Percentiles rank a stretch among this genome's conserved stretches.
Conservation (phyloP, 2,888 invertebrate species). For the Apamea anceps region DNA sequence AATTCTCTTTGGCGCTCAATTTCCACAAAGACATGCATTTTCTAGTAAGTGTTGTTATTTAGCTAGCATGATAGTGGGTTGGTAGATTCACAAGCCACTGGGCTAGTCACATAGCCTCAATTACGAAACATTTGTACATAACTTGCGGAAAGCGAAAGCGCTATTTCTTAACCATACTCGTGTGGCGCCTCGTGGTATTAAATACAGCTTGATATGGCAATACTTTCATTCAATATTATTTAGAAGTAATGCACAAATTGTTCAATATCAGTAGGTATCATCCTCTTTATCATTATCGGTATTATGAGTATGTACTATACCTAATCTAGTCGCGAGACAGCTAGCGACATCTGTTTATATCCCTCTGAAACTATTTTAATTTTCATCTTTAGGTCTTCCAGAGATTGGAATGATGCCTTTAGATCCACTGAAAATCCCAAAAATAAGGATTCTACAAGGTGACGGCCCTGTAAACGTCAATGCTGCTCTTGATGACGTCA, state of each 20-base stretch:
- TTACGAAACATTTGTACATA: constrained; percentile 88
- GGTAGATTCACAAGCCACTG: constrained; percentile 79
- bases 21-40: constrained; percentile 20
- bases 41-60: constrained; percentile 49
- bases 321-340: background rate
- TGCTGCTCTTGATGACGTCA: constrained; percentile 92
- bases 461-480: constrained; percentile 93
- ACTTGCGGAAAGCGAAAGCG: constrained; percentile 89
- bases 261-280: background rate
- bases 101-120: constrained; percentile 86
- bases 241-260: constrained; percentile 2
- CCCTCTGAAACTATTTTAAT: constrained; percentile 1
- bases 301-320: background rate
- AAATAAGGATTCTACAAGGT: constrained; percentile 92
- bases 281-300: background rate
- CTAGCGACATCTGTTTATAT: constrained; percentile 47
- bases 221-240: constrained; percentile 31
- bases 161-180: constrained; percentile 86
- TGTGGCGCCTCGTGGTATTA: constrained; percentile 73
- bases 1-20: background rate
- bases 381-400: constrained; percentile 84
- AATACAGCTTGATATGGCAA: constrained; percentile 60
- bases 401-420: constrained; percentile 91
- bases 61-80: constrained; percentile 60
- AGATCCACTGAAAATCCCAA: constrained; percentile 92